phyloP scores from a whole-genome alignment of 2,888 invertebrate genomes.

The Leptopilina syphax region DNA sequence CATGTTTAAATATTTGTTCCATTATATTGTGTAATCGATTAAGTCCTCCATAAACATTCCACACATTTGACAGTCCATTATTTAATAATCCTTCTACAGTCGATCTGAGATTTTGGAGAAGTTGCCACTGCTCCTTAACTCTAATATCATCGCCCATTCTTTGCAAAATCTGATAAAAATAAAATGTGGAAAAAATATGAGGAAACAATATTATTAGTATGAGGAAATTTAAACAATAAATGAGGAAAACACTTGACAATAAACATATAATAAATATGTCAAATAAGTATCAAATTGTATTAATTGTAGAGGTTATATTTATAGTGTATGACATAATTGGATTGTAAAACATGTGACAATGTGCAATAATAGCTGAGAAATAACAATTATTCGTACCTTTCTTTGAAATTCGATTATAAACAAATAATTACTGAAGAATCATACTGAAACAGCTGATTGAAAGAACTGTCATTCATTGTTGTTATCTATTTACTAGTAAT shows the following conservation, averaged over 20 bases:
- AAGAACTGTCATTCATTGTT: slow-evolving; percentile 6
- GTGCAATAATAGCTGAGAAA: background rate
- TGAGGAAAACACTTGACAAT: background rate
- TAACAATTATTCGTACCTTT: background rate
- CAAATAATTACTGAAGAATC: background rate
- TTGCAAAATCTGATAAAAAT: background rate
- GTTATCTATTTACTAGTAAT: background rate
- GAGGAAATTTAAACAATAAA: background rate
- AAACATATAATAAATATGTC: no score
- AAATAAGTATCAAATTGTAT: no score
- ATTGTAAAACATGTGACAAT: background rate
- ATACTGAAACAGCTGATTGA: slow-evolving; percentile 33
- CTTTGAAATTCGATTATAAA: background rate
- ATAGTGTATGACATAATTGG: no score
- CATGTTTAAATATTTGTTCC: slow-evolving; percentile 80
- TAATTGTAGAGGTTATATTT: no score
- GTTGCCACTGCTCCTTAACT: slow-evolving; percentile 76
- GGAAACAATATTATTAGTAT: no score
- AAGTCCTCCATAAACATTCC: slow-evolving; percentile 81
- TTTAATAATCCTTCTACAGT: slow-evolving; percentile 80
- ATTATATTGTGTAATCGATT: slow-evolving; percentile 79
- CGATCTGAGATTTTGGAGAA: slow-evolving; percentile 78
- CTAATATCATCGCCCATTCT: slow-evolving; percentile 63
- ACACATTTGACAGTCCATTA: slow-evolving; percentile 80
- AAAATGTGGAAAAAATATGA: background rate